Evolutionary conservation across 2,888 invertebrate genomes (phyloP), one percentile per base, ranked within the genome.

Genomic region (Orchestes rusci): DNA sequence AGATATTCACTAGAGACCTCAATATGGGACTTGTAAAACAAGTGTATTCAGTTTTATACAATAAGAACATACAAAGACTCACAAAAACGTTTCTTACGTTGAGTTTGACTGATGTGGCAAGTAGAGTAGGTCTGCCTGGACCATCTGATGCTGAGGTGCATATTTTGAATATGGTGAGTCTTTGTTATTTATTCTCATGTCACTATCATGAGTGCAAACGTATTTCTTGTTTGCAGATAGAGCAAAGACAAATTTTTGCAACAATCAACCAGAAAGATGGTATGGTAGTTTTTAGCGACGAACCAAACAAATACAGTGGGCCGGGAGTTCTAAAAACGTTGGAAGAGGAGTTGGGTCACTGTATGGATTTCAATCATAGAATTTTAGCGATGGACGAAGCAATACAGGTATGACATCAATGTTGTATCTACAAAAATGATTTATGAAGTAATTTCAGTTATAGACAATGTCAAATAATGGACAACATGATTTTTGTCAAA

Each of bases 211-310:
- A 19, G 33, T 20, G 23, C 19, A 37, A 23, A 17, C 12, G 12
- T 15, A 16, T 41, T 20, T 12, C 5, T 32, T 32, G 5, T 23
- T 56, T 59, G 39, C 58, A 94, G 93, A 96, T 97, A 61, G 93
- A 94, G 71, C 92, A 93, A 66, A 88, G 90, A 41, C 93, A 95
- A 73, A 96, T 97, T 58, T 94, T 85, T 72, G 96, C 96, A 17
- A 88, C 89, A 60, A 95, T 97, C 55, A 94, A 95, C 72, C 92
- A 95, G 71, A 91, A 90, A 68, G 95, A 96, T 70, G 95, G 96
- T 10, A 96, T 96, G 95, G 95, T 97, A 12, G 79, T 92, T 40
- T 97, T 97, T 66, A 81, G 90, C 57, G 95, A 96, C 62, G 91
- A 90, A 67, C 94, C 94, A 7, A 94, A 95, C 65, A 93, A 92